These are phyloP conservation scores for Crossocerus cetratus DNA, from an alignment of 2,888 invertebrate species.

Conservation along the genomic window DNA sequence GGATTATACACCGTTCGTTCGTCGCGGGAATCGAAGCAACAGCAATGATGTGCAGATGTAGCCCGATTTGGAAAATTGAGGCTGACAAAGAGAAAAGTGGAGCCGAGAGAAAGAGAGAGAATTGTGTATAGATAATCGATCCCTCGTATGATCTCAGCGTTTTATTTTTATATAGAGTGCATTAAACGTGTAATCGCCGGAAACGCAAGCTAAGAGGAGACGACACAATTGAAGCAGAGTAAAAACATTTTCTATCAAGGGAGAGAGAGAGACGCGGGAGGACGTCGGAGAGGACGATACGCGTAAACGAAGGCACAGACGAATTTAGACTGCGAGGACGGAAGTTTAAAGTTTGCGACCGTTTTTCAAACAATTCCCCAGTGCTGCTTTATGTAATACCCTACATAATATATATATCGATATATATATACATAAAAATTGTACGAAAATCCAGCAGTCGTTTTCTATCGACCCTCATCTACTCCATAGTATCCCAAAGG, in stretches of 20 bases:
- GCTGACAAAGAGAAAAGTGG: conserved; percentile 11
- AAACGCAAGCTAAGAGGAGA: conserved; percentile 53
- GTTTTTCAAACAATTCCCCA: conserved; percentile 70
- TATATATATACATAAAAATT: conserved; percentile 51
- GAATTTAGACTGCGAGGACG: conserved; percentile 65
- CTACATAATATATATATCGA: conserved; percentile 64
- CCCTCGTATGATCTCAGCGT: conserved; percentile 71
- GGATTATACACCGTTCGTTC: conserved; percentile 54
- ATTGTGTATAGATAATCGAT: conserved; percentile 66
- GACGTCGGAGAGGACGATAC: conserved; percentile 25
- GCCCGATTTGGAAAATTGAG: not conserved
- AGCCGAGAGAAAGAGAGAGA: conserved; percentile 34
- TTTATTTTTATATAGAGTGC: conserved; percentile 75
- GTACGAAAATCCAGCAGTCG: conserved; percentile 51
- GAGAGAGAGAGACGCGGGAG: conserved; percentile 29
- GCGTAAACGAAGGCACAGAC: conserved; percentile 46
- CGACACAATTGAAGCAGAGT: conserved; percentile 35
- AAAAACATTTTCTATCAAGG: conserved; percentile 43
- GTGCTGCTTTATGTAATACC: conserved; percentile 74
- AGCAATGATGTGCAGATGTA: not conserved
- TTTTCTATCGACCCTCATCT: too few species aligned
- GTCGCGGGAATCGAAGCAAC: conserved; percentile 63
- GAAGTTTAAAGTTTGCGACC: conserved; percentile 63
- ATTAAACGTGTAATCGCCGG: conserved; percentile 66
- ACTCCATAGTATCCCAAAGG: too few species aligned